Evolutionary conservation across 2,113 vertebrate genomes (phyloP).

Genomic region (Engraulis encrasicolus): DNA sequence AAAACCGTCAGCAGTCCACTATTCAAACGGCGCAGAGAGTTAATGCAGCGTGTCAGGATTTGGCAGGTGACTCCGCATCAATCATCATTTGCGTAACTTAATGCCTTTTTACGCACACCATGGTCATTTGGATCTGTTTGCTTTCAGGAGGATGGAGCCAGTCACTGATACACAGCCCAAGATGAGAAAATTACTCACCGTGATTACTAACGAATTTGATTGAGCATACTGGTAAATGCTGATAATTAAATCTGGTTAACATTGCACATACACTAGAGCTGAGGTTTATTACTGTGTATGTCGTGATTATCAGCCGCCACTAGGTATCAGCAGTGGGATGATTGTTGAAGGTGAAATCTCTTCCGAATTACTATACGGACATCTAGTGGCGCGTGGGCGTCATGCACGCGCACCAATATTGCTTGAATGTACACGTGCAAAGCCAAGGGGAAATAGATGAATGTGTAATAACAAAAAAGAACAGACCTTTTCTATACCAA

Average conservation of each 20-base stretch:
- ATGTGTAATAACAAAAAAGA: neutral
- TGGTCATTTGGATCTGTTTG: neutral
- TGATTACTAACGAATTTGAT: too few species aligned
- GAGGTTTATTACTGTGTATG: neutral
- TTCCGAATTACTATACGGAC: conserved; percentile 42
- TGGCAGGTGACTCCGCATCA: neutral
- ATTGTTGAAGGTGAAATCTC: neutral
- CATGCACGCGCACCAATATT: neutral
- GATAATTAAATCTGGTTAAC: neutral
- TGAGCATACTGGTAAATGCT: neutral
- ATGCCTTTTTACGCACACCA: neutral
- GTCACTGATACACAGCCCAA: neutral
- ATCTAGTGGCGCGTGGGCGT: conserved; percentile 54
- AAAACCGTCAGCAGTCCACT: too few species aligned
- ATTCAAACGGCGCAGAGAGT: too few species aligned
- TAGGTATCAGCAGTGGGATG: neutral
- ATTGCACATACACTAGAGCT: neutral
- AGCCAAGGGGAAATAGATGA: neutral
- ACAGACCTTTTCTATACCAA: neutral
- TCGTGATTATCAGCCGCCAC: neutral
- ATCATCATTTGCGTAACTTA: neutral
- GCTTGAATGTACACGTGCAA: neutral
- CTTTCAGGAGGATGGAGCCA: neutral
- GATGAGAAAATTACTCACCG: neutral
- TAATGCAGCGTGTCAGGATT: neutral